phyloP scores from a whole-genome alignment of 2,797 vertebrate species.

The Falco rusticolus region DNA sequence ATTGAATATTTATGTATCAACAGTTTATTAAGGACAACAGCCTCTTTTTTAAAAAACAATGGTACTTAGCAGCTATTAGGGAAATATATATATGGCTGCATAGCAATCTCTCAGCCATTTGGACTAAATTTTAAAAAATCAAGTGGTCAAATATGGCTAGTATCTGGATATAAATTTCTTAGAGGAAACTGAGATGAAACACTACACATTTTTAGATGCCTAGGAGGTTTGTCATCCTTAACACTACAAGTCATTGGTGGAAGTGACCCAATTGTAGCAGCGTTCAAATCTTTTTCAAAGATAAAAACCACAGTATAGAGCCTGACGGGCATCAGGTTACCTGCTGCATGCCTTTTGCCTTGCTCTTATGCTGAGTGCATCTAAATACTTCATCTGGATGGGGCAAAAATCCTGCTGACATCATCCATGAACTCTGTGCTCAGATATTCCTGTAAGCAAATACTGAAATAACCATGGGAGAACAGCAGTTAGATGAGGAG shows the following conservation, averaged over 20 bases:
- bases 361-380: conserved; percentile 18
- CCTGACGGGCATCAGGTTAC: neutral
- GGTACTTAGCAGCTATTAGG: neutral
- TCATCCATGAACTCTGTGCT: conserved; percentile 20
- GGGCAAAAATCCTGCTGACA: conserved; percentile 49
- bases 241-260: neutral
- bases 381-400: conserved; percentile 41
- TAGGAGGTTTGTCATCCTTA: neutral
- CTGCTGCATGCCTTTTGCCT: neutral
- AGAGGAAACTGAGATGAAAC: neutral
- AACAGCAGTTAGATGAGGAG: conserved; percentile 69
- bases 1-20: conserved; percentile 35
- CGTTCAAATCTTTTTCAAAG: neutral
- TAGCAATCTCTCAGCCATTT: neutral
- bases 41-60: neutral
- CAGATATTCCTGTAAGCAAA: conserved; percentile 66
- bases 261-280: neutral
- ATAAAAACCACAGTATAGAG: neutral
- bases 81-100: neutral
- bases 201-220: neutral
- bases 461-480: conserved; percentile 67
- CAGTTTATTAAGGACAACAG: conserved; percentile 35
- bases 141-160: neutral
- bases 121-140: neutral
- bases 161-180: neutral